Evolutionary conservation across 1,140 invertebrate species (phyloP).

Genomic region (Heterodera carotae): DNA sequence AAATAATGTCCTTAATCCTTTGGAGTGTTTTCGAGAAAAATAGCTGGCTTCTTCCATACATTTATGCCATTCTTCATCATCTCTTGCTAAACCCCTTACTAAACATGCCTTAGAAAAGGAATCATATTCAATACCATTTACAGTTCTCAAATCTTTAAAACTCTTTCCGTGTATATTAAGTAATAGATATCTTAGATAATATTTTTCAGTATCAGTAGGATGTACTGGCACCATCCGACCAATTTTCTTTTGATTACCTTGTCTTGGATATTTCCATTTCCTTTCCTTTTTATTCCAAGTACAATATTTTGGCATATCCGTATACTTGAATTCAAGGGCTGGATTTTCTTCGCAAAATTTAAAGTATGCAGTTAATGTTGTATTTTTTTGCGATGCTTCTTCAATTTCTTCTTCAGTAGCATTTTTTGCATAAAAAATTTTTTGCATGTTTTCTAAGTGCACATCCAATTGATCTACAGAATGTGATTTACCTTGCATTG

Average conservation of each 20-base stretch:
- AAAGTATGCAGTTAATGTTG: too few species aligned
- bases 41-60: too few species aligned
- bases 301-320: too few species aligned
- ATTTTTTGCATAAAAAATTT: too few species aligned
- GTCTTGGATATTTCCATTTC: constrained; percentile 13
- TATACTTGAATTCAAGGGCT: constrained; percentile 7
- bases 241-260: constrained; percentile 5
- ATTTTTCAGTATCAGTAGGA: constrained; percentile 15
- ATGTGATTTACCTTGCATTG: too few species aligned
- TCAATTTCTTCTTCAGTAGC: too few species aligned
- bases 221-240: not conserved
- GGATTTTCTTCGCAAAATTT: too few species aligned
- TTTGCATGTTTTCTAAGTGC: too few species aligned
- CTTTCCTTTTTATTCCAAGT: constrained; percentile 16
- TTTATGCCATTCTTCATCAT: too few species aligned
- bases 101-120: constrained; percentile 17
- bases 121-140: constrained; percentile 5
- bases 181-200: constrained; percentile 18
- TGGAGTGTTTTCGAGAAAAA: constrained; percentile 3
- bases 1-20: constrained; percentile 6
- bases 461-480: too few species aligned
- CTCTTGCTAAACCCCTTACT: too few species aligned
- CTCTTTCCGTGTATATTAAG: not conserved
- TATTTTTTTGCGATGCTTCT: too few species aligned
- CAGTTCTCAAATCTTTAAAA: constrained; percentile 7